phyloP scores from a whole-genome alignment of 2,888 invertebrate species.

The Bellardia bayeri region DNA sequence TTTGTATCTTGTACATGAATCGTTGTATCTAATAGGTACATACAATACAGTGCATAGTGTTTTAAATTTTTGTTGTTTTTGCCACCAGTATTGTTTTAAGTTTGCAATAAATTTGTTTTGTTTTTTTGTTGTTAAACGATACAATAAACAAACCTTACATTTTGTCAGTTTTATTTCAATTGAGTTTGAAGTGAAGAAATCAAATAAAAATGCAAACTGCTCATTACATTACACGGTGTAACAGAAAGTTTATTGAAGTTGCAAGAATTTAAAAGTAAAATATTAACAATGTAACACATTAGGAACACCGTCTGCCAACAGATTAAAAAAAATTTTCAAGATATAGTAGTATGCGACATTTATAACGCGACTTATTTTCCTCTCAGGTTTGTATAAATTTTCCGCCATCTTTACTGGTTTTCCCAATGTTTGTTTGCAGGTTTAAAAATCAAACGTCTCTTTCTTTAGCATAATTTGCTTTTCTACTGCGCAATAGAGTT shows the following conservation, averaged over 20 bases:
- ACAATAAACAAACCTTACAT: conserved; percentile 59
- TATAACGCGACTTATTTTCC: too few relatives aligned
- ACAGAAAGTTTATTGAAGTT: neutral
- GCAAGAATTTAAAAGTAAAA: too few relatives aligned
- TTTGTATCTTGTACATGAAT: conserved; percentile 5
- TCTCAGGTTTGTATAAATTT: too few relatives aligned
- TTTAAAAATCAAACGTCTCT: too few relatives aligned
- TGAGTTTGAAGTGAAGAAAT: conserved; percentile 16
- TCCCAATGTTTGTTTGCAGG: too few relatives aligned
- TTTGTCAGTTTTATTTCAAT: conserved; percentile 40
- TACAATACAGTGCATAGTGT: conserved; percentile 34
- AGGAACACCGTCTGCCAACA: too few relatives aligned
- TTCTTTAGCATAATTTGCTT: too few relatives aligned
- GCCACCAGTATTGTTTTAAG: conserved; percentile 51
- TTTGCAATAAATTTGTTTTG: conserved; percentile 54
- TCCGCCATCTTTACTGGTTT: too few relatives aligned
- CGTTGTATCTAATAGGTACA: conserved; percentile 19
- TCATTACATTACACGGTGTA: conserved; percentile 22
- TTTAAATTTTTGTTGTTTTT: conserved; percentile 69
- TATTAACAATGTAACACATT: too few relatives aligned
- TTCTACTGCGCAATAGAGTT: too few relatives aligned
- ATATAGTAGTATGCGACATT: too few relatives aligned
- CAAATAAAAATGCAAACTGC: neutral
- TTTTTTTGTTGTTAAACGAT: conserved; percentile 16
- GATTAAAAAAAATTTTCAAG: too few relatives aligned